phyloP scores from a whole-genome alignment of 2,888 invertebrate genomes.

The Lumbricus terrestris region DNA sequence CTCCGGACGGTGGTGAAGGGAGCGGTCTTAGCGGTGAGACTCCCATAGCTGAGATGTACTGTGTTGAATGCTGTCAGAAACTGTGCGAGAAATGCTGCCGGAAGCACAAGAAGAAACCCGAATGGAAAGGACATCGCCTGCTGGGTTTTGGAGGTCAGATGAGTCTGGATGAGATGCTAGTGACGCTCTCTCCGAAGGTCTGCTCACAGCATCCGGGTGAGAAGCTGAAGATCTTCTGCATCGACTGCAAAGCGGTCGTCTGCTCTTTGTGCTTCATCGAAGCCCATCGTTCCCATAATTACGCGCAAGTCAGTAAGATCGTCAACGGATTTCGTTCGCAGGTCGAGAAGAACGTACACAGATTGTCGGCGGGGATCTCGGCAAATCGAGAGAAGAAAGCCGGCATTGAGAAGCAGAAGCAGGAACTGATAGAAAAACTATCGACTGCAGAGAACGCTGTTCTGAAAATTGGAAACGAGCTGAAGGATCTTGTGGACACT shows the following conservation, averaged over 20 bases:
- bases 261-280: constrained; percentile 5
- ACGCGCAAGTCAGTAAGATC: background rate
- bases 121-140: background rate
- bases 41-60: background rate
- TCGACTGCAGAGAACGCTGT: background rate
- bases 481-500: background rate
- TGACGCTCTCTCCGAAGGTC: background rate
- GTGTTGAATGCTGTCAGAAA: background rate
- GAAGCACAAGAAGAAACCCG: background rate
- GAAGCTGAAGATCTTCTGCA: background rate
- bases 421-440: background rate
- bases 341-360: background rate
- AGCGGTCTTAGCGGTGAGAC: background rate
- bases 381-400: background rate
- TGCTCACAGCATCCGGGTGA: background rate
- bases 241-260: background rate
- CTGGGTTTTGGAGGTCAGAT: background rate
- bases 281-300: background rate
- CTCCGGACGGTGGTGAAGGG: background rate
- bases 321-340: background rate
- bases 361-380: background rate
- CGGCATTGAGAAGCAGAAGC: background rate
- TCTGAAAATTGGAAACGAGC: background rate
- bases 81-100: background rate
- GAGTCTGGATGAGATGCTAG: background rate